Percentiles rank a stretch among this genome's conserved stretches.
Conservation (phyloP, 2,888 invertebrate genomes). For the Zaprionus lineosus region DNA sequence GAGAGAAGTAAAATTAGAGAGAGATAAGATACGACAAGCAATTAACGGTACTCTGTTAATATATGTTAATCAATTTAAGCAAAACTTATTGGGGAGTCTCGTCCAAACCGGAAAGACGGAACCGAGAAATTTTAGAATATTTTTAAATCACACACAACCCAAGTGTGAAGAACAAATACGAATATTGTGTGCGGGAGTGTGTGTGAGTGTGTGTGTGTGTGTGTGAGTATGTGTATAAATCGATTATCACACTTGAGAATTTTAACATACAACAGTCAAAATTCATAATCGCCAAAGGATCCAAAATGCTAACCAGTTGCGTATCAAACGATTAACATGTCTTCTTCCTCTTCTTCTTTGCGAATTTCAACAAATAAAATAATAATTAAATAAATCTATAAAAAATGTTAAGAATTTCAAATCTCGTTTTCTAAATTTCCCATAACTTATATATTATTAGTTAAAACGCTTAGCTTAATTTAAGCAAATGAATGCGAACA, state of each 20-base stretch:
- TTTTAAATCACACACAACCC: too few relatives aligned
- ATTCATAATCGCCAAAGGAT: conserved; percentile 1
- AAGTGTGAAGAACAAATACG: conserved; percentile 58
- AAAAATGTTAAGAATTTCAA: too few relatives aligned
- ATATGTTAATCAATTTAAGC: conserved; percentile 22
- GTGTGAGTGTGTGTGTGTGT: conserved; percentile 11
- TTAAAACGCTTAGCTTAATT: too few relatives aligned
- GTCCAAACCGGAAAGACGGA: conserved; percentile 7
- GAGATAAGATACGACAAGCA: conserved; percentile 7
- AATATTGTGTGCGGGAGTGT: too few relatives aligned
- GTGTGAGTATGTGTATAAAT: conserved; percentile 16
- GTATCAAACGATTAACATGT: too few relatives aligned
- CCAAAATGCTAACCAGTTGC: neutral
- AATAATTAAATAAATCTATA: too few relatives aligned
- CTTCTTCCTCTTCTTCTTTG: too few relatives aligned
- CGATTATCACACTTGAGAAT: conserved; percentile 33
- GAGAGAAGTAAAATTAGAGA: conserved; percentile 9
- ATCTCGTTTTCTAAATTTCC: too few relatives aligned
- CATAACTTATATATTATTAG: too few relatives aligned
- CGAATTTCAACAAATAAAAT: too few relatives aligned
- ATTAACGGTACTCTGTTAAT: conserved; percentile 21
- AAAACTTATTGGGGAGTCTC: conserved; percentile 12
- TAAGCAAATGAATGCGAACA: too few relatives aligned
- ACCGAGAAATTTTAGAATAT: neutral
- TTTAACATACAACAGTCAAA: conserved; percentile 49